Conservation (phyloP, 2,888 invertebrate genomes). For the Encarsia formosa region DNA sequence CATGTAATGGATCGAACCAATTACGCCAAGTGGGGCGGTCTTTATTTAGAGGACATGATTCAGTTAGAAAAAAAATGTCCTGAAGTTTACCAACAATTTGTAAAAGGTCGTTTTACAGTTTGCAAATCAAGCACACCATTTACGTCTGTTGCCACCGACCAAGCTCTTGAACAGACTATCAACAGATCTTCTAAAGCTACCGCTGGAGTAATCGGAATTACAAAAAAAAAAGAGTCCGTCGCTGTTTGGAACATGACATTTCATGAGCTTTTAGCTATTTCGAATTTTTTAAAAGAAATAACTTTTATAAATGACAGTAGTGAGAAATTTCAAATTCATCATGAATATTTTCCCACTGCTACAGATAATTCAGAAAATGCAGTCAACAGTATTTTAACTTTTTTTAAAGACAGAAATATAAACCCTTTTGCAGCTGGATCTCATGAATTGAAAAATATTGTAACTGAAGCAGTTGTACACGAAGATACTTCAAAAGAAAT, state of each 20-base stretch:
- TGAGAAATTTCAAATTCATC: background rate
- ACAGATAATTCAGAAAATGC: background rate
- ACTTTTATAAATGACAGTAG: background rate
- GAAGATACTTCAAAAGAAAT: background rate
- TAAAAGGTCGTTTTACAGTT: constrained; percentile 9
- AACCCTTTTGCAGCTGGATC: background rate
- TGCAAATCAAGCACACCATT: constrained; percentile 7
- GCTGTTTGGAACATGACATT: constrained; percentile 10
- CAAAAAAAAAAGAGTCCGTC: constrained; percentile 9
- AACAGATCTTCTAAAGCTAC: constrained; percentile 7
- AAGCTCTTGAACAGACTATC: constrained; percentile 14
- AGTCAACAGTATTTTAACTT: background rate
- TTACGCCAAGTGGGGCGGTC: constrained; percentile 8
- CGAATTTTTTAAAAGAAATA: constrained; percentile 10
- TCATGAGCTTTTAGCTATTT: constrained; percentile 6
- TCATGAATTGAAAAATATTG: constrained; percentile 1
- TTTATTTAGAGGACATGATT: constrained; percentile 11
- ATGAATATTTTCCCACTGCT: background rate
- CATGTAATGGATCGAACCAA: constrained; percentile 13
- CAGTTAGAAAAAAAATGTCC: constrained; percentile 1
- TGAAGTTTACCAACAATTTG: constrained; percentile 14
- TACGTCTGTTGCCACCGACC: constrained; percentile 15
- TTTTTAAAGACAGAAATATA: background rate
- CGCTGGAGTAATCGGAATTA: constrained; percentile 6
- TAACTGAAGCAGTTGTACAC: constrained; percentile 1